phyloP scores from a whole-genome alignment of 2,797 vertebrate genomes.

The Chaetodon trifasciatus region DNA sequence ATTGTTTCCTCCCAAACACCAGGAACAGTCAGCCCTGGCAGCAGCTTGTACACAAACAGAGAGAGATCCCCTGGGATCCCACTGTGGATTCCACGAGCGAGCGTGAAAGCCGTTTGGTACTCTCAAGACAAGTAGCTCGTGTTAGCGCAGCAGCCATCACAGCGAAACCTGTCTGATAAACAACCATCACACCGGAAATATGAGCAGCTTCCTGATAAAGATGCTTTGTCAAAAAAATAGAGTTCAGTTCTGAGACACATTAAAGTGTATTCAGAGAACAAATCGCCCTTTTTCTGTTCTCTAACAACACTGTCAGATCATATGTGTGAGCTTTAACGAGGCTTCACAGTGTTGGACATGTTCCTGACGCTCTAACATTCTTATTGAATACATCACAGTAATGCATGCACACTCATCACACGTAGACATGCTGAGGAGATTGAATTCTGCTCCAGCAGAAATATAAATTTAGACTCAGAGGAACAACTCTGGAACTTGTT shows the following conservation, averaged over 20 bases:
- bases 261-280: slow-evolving; percentile 54
- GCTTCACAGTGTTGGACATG: slow-evolving; percentile 23
- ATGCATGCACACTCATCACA: slow-evolving; percentile 8
- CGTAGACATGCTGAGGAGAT: slow-evolving; percentile 29
- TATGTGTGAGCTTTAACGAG: slow-evolving; percentile 25
- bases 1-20: slow-evolving; percentile 76
- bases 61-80: slow-evolving; percentile 75
- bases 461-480: slow-evolving; percentile 65
- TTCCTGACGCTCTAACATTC: slow-evolving; percentile 9
- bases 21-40: slow-evolving; percentile 75
- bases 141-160: slow-evolving; percentile 56
- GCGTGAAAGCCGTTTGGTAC: slow-evolving; percentile 61
- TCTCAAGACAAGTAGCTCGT: slow-evolving; percentile 55
- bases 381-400: slow-evolving; percentile 34
- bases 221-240: slow-evolving; percentile 45
- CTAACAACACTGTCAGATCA: slow-evolving; percentile 32
- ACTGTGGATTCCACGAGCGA: slow-evolving; percentile 64
- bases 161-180: slow-evolving; percentile 54
- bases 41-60: slow-evolving; percentile 76
- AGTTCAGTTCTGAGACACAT: slow-evolving; percentile 32
- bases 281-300: slow-evolving; percentile 39
- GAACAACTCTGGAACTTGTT: slow-evolving; percentile 68
- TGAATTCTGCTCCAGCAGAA: slow-evolving; percentile 55
- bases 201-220: slow-evolving; percentile 50
- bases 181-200: slow-evolving; percentile 52